These are phyloP conservation scores for Tichodroma muraria DNA, from an alignment of 2,113 vertebrate genomes.

Conservation along the genomic window DNA sequence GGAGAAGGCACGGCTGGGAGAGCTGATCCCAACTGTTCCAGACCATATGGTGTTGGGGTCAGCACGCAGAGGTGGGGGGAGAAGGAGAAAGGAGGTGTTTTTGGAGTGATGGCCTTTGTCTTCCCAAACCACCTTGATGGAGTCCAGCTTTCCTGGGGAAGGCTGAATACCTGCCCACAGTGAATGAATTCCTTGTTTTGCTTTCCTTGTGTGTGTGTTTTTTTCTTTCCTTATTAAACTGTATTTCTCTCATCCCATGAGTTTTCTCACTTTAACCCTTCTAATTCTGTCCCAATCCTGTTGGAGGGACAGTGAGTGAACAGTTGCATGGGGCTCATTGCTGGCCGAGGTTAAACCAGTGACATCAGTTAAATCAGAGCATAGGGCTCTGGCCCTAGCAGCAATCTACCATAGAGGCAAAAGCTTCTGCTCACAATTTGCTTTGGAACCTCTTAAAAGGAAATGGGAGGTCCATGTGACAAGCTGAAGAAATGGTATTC, in stretches of 20 bases:
- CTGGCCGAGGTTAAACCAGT: not conserved
- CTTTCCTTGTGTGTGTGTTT: not conserved
- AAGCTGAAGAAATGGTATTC: not conserved
- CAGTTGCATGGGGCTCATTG: not conserved
- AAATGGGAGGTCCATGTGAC: fast-evolving
- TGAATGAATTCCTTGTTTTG: not conserved
- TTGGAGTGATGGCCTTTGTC: not conserved
- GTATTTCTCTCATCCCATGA: not conserved
- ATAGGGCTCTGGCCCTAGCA: not conserved
- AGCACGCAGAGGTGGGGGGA: not conserved
- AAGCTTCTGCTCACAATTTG: not conserved
- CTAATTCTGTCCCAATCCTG: not conserved
- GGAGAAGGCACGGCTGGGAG: not conserved
- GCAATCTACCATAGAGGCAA: fast-evolving
- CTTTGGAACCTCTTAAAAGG: not conserved
- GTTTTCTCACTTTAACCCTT: not conserved
- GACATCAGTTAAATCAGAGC: no score
- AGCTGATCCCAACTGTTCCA: not conserved
- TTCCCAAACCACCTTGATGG: not conserved
- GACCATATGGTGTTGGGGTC: not conserved
- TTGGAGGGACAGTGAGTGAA: not conserved
- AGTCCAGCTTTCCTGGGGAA: not conserved
- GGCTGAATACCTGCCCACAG: not conserved
- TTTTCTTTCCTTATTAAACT: not conserved
- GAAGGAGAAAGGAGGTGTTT: not conserved